Evolutionary conservation across 2,113 vertebrate genomes (phyloP).

Genomic region (Willisornis vidua): DNA sequence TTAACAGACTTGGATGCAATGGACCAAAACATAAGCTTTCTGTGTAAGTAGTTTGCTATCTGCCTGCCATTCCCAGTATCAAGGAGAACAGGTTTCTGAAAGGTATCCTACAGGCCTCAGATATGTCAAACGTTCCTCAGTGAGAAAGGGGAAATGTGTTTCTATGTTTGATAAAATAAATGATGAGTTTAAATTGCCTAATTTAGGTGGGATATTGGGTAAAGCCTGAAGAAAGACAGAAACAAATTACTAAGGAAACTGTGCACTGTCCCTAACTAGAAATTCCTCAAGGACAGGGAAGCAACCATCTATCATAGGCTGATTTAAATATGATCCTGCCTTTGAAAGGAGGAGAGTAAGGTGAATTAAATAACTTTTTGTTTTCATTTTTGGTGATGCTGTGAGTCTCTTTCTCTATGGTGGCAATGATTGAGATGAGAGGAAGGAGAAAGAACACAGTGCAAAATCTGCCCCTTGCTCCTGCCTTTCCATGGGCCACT

Average conservation of each 20-base stretch:
- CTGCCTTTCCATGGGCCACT: neutral
- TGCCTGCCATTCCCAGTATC: neutral
- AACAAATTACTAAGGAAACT: neutral
- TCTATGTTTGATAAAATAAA: neutral
- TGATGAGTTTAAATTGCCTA: neutral
- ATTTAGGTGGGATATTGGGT: neutral
- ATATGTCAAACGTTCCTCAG: neutral
- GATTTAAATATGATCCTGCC: neutral
- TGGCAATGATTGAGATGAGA: neutral
- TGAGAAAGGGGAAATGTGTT: neutral
- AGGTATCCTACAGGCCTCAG: neutral
- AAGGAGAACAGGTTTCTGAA: neutral
- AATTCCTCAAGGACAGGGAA: neutral
- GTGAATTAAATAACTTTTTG: neutral
- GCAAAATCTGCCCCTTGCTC: neutral
- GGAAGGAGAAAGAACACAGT: neutral
- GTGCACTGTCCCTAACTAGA: neutral
- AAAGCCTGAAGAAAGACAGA: neutral
- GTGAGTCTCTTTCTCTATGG: accelerated
- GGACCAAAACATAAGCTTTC: neutral
- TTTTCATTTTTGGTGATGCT: neutral
- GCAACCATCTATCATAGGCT: neutral
- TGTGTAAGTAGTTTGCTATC: neutral
- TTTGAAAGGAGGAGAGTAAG: neutral
- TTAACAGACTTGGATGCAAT: neutral